Base-by-base conservation (phyloP, 2,113 vertebrate species). In the Tamias sibiricus region DNA sequence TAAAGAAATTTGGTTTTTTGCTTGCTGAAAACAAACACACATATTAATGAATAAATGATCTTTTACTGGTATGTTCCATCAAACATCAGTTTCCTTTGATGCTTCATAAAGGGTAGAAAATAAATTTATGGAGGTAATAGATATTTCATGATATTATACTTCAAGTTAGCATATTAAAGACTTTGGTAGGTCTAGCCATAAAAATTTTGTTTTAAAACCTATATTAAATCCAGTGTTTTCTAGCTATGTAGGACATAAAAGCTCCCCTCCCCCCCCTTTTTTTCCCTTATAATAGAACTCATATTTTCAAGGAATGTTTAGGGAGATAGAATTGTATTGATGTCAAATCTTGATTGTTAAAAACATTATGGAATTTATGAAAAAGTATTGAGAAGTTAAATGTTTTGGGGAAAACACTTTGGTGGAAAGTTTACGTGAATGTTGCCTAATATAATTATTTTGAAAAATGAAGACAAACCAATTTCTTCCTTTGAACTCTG, bases 151-250 rank as follows among this genome's bases (percentile, higher is more conserved):
- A 62, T 62, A 37, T 47, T 90, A 81, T n/a, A 57, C 24, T 54
- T 44, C 47, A 90, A 49, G 82, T 95, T 35, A 95, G 79, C 22
- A 52, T 52, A 93, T 75, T 91, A 66, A 52, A 83, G 49, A 83
- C 14, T 57, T 83, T 71, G 42, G 4, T 2, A 75, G 16, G 16
- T 37, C n/a, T 62, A 69, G 35, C 22, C 54, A 0, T 72, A 35
- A 81, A 35, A 14, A 72, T 72, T 66, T 40, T 16, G 30, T 37
- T 47, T 40, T 35, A 26, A n/a, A 92, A 90, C 82, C 1, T 20
- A 57, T 42, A 62, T 52, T 68, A 79, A 95, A 69, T 9, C 13
- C 16, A 26, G 13, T 35, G 28, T n/a, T 81, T 90, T 32, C 14
- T 35, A 54, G 30, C 11, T 20, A 28, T n/a, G 2, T 72, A 44